Conservation (phyloP, 2,888 invertebrate species). For the Platycnemis pennipes region DNA sequence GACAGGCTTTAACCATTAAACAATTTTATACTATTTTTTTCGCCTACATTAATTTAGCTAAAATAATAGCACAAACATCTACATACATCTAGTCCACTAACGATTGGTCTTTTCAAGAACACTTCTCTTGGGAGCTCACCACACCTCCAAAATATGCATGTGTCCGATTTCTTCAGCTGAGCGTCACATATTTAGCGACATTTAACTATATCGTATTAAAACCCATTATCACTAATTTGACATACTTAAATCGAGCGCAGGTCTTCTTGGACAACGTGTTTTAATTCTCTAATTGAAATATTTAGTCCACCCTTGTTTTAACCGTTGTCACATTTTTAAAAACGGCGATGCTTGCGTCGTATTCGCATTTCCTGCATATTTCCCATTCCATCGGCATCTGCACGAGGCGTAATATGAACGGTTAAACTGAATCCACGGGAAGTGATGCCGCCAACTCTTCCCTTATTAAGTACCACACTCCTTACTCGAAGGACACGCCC, state of each 20-base stretch:
- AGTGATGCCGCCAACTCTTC: neutral
- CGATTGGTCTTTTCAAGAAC: no score
- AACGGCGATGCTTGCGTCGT: neutral
- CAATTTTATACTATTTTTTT: neutral
- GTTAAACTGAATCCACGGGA: neutral
- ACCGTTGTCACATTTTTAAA: neutral
- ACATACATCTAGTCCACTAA: no score
- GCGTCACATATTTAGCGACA: neutral
- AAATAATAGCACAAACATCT: no score
- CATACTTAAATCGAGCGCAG: neutral
- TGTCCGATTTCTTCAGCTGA: no score
- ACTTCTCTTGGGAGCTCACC: no score
- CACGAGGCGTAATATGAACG: conserved; percentile 4
- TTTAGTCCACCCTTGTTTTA: neutral
- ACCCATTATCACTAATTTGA: neutral
- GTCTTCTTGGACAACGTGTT: neutral
- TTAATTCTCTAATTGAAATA: neutral
- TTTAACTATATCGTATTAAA: no score
- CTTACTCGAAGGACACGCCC: neutral
- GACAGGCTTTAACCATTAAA: neutral
- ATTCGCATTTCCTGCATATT: neutral
- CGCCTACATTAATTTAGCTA: neutral
- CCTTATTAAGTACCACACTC: neutral
- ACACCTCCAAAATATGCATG: no score
- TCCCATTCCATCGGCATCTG: neutral